Evolutionary conservation across 2,113 vertebrate species (phyloP).

Genomic region (Geothlypis trichas): DNA sequence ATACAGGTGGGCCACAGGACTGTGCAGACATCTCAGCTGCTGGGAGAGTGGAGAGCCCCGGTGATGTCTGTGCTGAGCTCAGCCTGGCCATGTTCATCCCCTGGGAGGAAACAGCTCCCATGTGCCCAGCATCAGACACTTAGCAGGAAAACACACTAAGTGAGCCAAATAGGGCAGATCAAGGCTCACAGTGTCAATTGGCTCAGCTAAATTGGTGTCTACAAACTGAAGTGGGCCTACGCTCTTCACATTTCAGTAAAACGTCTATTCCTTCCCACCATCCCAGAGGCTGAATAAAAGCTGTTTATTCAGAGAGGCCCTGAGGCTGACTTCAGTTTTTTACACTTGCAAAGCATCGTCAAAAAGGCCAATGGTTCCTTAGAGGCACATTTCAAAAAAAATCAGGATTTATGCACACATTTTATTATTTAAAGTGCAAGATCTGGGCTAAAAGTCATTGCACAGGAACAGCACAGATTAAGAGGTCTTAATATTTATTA

Average conservation of each 20-base stretch:
- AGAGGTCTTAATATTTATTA: not conserved
- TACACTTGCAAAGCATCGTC: not conserved
- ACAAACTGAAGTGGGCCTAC: not conserved
- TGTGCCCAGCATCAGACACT: not conserved
- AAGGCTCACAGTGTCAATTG: accelerated
- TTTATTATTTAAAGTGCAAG: slow-evolving; percentile 7
- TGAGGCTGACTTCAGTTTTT: not conserved
- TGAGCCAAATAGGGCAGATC: not conserved
- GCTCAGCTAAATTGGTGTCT: not conserved
- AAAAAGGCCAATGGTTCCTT: not conserved
- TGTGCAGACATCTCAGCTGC: not conserved
- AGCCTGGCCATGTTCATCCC: not conserved
- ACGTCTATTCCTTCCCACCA: not conserved
- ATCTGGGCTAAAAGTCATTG: not conserved
- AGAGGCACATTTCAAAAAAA: slow-evolving; percentile 26
- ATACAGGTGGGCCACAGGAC: not conserved
- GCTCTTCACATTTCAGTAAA: not conserved
- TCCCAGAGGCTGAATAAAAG: not conserved
- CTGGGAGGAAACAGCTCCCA: not conserved
- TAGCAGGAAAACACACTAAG: not conserved
- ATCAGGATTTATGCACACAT: not conserved
- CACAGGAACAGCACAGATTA: not conserved
- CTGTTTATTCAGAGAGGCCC: not conserved
- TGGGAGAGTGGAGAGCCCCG: not conserved
- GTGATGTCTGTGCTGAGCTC: not conserved